Base-by-base conservation (phyloP, 2,888 invertebrate species). In the Thysanoteuthis rhombus region DNA sequence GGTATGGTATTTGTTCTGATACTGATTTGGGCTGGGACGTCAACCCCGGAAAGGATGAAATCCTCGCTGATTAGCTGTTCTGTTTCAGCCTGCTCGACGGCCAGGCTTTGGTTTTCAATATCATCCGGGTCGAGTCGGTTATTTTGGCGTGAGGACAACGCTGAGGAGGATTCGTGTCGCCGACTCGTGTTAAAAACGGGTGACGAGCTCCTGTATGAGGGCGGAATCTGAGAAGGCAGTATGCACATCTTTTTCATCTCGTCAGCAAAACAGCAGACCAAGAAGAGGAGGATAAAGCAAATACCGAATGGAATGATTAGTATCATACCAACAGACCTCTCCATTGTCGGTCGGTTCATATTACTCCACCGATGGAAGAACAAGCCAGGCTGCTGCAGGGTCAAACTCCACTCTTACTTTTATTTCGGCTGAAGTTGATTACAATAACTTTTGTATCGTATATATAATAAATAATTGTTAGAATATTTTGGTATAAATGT, bases 181-280 rank as follows among this genome's bases (percentile, higher is more conserved):
- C 58, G 52, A 39, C 36, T 36, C 12, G 52, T 93, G 36, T 58
- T 93, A 47, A 93, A 93, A 39, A 52, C 52, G 16, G 93, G 93
- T 22, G 93, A 93, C 19, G 92, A 45, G 36, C 52, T 39, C 36
- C 47, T 45, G 93, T 95, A 95, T 93, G 93, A 91, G 25, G 93
- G 89, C 8, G 95, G 95, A 58, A 95, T 92, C 45, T 94, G 95
- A 92, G 94, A 94, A 32, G 95, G 95, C 93, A 95, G 94, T 45
- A 95, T 94, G 58, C 94, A 95, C 89, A 95, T 95, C 52, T 94
- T 94, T 93, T 95, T 95, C n/a, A 95, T 93, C 92, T 95, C 94
- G 38, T 95, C 95, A 3, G 95, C 95, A 93, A 95, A 95, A 93
- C 95, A 95, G 47, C 95, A 95, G 28, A 95, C 95, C 22, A 95